Conservation (phyloP, 2,113 vertebrate species). For the Manacus vitellinus region DNA sequence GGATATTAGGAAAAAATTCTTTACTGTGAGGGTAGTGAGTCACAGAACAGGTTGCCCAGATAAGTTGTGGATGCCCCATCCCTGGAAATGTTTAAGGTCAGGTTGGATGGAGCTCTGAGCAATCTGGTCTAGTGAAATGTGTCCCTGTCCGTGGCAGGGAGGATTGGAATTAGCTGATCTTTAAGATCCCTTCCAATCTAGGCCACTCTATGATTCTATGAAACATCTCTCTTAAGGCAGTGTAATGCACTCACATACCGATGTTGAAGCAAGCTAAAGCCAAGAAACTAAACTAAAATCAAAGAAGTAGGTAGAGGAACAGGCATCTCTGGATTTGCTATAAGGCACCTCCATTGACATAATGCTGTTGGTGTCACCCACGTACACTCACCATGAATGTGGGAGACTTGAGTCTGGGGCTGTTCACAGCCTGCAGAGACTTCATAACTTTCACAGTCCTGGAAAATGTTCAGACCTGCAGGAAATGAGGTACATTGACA, state of each 20-base stretch:
- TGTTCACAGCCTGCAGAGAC: background rate
- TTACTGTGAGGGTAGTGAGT: rapidly evolving
- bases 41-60: background rate
- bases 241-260: background rate
- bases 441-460: background rate
- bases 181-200: background rate
- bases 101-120: background rate
- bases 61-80: background rate
- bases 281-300: background rate
- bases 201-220: background rate
- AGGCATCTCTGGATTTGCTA: background rate
- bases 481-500: background rate
- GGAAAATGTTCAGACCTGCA: background rate
- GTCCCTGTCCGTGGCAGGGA: background rate
- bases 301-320: background rate
- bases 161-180: background rate
- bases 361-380: background rate
- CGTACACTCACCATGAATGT: background rate
- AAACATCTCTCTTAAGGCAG: background rate
- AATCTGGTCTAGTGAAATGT: background rate
- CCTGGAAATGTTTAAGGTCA: background rate
- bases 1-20: background rate
- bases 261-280: background rate
- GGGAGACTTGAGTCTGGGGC: background rate
- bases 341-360: background rate